phyloP scores from a whole-genome alignment of 2,888 invertebrate species.

The Philereme transversata region DNA sequence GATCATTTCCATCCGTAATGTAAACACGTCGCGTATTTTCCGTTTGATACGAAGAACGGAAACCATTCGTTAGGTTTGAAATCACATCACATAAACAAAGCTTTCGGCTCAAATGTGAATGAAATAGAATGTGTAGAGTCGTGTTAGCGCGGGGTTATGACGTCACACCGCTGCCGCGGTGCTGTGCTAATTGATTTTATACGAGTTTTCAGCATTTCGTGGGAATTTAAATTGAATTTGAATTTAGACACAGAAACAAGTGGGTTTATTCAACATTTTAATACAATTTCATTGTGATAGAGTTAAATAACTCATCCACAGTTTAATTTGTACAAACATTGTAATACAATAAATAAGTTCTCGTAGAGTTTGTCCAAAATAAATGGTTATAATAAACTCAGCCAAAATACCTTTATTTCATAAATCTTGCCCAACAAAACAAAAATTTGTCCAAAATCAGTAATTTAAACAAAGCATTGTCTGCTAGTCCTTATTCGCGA shows the following conservation, averaged over 20 bases:
- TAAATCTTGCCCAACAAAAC: slow-evolving; percentile 10
- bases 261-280: not conserved
- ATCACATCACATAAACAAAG: slow-evolving; percentile 32
- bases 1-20: slow-evolving; percentile 23
- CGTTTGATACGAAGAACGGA: slow-evolving; percentile 19
- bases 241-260: not conserved
- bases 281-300: too few species aligned
- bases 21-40: slow-evolving; percentile 22
- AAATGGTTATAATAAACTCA: not conserved
- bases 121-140: slow-evolving; percentile 30
- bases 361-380: too few species aligned
- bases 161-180: slow-evolving; percentile 1
- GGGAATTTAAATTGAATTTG: not conserved
- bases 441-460: slow-evolving; percentile 15
- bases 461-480: slow-evolving; percentile 24
- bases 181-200: slow-evolving; percentile 33
- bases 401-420: slow-evolving; percentile 1
- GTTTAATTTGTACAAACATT: too few species aligned
- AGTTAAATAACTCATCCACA: too few species aligned
- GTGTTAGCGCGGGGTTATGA: slow-evolving; percentile 13
- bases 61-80: slow-evolving; percentile 32
- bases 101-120: slow-evolving; percentile 42
- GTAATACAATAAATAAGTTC: too few species aligned
- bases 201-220: slow-evolving; percentile 16
- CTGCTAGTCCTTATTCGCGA: slow-evolving; percentile 31